phyloP scores from a whole-genome alignment of 2,113 vertebrate genomes.

The Anguilla japonica region DNA sequence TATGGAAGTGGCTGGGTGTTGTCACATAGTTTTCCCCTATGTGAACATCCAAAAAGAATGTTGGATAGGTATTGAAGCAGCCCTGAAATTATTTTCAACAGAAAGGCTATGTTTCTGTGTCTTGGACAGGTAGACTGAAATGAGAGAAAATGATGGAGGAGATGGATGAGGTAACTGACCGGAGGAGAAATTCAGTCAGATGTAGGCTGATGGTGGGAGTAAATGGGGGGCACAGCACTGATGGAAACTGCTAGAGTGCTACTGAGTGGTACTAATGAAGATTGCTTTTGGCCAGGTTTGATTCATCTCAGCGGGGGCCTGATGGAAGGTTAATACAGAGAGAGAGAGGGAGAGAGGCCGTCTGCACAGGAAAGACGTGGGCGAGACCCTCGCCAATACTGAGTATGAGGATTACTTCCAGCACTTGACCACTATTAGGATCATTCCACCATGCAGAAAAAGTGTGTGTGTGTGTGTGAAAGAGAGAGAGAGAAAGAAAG shows the following conservation, averaged over 20 bases:
- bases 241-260: not conserved
- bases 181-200: not conserved
- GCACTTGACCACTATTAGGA: not conserved
- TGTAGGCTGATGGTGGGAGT: not conserved
- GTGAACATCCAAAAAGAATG: no score
- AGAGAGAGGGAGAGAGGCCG: not conserved
- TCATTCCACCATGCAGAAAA: not conserved
- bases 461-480: not conserved
- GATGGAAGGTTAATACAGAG: conserved; percentile 15
- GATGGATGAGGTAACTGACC: not conserved
- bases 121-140: not conserved
- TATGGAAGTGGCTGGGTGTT: no score
- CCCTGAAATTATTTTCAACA: no score
- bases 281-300: not conserved
- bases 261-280: conserved; percentile 1
- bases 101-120: no score
- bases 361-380: conserved; percentile 8
- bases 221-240: not conserved
- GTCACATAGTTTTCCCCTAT: no score
- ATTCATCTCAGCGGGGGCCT: not conserved
- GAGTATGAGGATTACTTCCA: not conserved
- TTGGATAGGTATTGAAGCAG: no score
- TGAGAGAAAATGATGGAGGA: not conserved
- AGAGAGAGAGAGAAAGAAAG: not conserved
- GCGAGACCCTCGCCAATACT: not conserved